phyloP scores from a whole-genome alignment of 2,888 invertebrate genomes.

The Linyphia triangularis region DNA sequence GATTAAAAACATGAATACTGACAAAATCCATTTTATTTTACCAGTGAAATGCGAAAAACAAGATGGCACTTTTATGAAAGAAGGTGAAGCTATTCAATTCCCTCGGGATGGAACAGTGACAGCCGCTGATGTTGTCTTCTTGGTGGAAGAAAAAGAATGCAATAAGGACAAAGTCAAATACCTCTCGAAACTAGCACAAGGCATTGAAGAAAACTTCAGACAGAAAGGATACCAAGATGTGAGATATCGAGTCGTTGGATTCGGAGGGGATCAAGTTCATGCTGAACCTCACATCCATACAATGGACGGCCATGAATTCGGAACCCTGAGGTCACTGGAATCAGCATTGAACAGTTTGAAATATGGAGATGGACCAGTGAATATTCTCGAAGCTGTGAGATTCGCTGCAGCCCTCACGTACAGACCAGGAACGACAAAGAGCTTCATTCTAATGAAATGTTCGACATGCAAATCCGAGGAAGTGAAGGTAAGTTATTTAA shows the following conservation, averaged over 20 bases:
- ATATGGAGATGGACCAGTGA: conserved; percentile 82
- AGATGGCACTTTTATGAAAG: conserved; percentile 78
- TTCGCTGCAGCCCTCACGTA: conserved; percentile 80
- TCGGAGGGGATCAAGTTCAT: conserved; percentile 89
- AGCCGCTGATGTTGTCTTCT: conserved; percentile 89
- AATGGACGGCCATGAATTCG: conserved; percentile 85
- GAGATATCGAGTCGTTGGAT: conserved; percentile 88
- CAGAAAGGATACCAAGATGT: conserved; percentile 79
- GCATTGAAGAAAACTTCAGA: conserved; percentile 77
- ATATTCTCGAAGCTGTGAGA: conserved; percentile 78
- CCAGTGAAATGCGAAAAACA: conserved; percentile 79
- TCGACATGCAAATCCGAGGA: conserved; percentile 78
- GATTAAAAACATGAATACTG: no score
- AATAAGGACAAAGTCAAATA: conserved; percentile 80
- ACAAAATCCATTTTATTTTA: background rate
- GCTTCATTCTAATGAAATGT: conserved; percentile 81
- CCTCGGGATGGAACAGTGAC: conserved; percentile 73
- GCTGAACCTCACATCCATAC: conserved; percentile 86
- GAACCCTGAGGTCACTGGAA: conserved; percentile 83
- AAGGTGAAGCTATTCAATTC: conserved; percentile 81
- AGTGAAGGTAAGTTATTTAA: conserved; percentile 56
- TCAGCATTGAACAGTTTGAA: conserved; percentile 86
- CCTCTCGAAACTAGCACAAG: conserved; percentile 64
- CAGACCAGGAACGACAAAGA: conserved; percentile 81
- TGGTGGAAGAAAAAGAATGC: conserved; percentile 85